These are phyloP conservation scores for Platorchestia sp. DNA, from an alignment of 1,140 invertebrate species.

Conservation along the genomic window DNA sequence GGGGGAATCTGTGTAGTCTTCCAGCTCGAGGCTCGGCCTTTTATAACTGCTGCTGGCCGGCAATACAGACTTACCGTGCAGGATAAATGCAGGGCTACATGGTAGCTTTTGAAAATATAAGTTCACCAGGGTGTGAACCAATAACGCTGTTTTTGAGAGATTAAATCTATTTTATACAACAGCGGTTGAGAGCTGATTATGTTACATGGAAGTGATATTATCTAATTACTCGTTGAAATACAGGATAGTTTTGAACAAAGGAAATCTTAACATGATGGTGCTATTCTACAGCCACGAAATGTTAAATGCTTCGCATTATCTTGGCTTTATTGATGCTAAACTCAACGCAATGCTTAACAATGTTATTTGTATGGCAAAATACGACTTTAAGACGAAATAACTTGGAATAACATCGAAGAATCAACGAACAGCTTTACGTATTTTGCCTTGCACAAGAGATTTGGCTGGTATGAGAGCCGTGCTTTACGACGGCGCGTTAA, in stretches of 20 bases:
- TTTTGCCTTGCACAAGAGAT: not conserved
- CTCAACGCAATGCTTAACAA: not conserved
- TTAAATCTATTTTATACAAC: not conserved
- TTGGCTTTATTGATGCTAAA: not conserved
- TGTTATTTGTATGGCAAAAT: not conserved
- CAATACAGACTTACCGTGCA: not conserved
- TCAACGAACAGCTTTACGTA: not conserved
- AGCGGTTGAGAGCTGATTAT: not conserved
- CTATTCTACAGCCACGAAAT: not conserved
- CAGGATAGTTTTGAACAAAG: not conserved
- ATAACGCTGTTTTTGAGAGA: not conserved
- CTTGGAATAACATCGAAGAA: not conserved
- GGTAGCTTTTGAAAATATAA: not conserved
- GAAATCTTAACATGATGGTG: not conserved
- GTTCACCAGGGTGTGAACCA: not conserved
- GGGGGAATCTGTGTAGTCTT: not conserved
- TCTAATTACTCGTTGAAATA: not conserved
- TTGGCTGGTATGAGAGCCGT: not conserved
- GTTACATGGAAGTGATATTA: not conserved
- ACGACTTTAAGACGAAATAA: not conserved
- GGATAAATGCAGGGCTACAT: not conserved
- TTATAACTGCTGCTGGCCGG: not conserved
- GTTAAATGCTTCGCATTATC: not conserved
- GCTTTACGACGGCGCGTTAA: not conserved
- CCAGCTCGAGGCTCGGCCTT: not conserved